phyloP scores from a whole-genome alignment of 2,797 vertebrate genomes.

The Acrocephalus scirpaceus region DNA sequence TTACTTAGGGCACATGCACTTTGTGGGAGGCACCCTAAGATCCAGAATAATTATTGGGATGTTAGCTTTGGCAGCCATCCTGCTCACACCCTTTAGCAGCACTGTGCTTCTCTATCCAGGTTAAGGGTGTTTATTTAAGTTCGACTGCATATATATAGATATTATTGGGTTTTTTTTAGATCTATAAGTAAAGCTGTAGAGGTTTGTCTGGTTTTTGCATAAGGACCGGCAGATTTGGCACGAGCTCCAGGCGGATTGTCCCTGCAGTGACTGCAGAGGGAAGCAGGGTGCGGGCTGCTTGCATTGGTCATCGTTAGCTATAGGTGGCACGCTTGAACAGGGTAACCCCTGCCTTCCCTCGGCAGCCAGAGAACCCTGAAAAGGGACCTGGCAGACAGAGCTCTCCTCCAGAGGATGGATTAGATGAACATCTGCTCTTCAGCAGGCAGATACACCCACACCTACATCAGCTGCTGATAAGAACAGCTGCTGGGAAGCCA shows the following conservation, averaged over 20 bases:
- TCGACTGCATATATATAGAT: neutral
- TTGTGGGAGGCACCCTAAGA: neutral
- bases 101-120: neutral
- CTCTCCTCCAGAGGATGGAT: neutral
- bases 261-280: neutral
- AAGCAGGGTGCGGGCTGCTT: neutral
- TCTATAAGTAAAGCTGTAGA: neutral
- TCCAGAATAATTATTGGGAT: neutral
- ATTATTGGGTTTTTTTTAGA: neutral
- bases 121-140: neutral
- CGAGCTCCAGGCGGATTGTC: rapidly evolving
- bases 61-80: neutral
- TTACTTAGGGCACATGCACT: neutral
- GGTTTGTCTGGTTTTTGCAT: neutral
- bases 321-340: neutral
- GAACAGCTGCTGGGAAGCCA: neutral
- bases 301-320: neutral
- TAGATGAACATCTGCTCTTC: neutral
- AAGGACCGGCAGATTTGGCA: neutral
- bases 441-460: neutral
- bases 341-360: neutral
- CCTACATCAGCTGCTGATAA: neutral
- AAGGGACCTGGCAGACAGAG: neutral
- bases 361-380: neutral
- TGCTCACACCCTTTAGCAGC: neutral